Conservation (phyloP, 2,113 vertebrate species). For the Sporophila hypoxantha region DNA sequence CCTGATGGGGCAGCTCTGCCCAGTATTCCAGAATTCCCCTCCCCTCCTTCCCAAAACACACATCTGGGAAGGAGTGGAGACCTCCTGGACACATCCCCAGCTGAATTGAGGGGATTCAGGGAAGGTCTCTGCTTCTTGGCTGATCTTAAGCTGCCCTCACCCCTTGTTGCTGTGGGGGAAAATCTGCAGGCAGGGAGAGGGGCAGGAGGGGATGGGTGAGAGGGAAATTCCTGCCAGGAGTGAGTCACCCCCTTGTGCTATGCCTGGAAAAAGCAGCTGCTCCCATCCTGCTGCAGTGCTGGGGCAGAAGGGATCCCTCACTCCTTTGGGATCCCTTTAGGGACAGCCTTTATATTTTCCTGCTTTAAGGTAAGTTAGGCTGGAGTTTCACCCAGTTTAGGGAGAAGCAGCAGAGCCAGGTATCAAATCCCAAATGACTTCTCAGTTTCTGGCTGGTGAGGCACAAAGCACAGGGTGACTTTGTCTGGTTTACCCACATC, state of each 20-base stretch:
- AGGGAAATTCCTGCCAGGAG: not conserved
- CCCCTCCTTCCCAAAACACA: not conserved
- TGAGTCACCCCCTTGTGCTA: not conserved
- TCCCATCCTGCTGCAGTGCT: not conserved
- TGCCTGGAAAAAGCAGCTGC: constrained; percentile 5
- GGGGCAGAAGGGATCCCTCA: not conserved
- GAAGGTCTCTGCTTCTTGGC: not conserved
- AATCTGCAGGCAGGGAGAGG: not conserved
- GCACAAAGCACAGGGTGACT: not conserved
- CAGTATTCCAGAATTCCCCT: not conserved
- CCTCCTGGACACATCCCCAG: not conserved
- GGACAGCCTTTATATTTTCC: too few relatives aligned
- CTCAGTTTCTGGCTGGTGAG: not conserved
- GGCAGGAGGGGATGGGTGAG: not conserved
- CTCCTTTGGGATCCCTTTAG: not conserved
- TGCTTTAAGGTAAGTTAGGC: not conserved
- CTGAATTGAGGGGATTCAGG: not conserved
- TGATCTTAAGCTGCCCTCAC: not conserved
- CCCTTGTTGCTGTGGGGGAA: not conserved
- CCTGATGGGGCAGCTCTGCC: accelerated
- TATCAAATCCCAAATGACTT: not conserved
- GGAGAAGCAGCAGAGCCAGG: not conserved
- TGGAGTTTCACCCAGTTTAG: not conserved
- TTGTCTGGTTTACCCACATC: not conserved
- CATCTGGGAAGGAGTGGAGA: not conserved